Conservation (phyloP, 1,140 invertebrate species). For the Anadara kagoshimensis region DNA sequence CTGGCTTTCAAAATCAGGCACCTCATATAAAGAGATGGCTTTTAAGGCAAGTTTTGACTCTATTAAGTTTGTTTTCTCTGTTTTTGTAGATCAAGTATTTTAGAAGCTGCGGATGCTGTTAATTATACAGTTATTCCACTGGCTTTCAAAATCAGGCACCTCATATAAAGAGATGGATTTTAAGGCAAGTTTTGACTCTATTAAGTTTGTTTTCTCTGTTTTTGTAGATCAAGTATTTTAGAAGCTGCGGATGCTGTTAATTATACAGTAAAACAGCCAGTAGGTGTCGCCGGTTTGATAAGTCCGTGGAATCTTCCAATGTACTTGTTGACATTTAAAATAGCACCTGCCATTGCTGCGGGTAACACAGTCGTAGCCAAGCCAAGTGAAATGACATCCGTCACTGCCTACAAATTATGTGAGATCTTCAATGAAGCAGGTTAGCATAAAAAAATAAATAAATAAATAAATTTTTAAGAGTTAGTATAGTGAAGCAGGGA, state of each 20-base stretch:
- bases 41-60: too few relatives aligned
- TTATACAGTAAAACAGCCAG: slow-evolving; percentile 76
- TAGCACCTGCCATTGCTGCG: slow-evolving; percentile 78
- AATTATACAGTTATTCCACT: slow-evolving; percentile 78
- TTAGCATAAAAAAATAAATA: slow-evolving; percentile 46
- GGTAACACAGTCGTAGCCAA: slow-evolving; percentile 80
- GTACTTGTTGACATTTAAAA: slow-evolving; percentile 78
- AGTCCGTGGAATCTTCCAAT: slow-evolving; percentile 80
- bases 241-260: slow-evolving; percentile 74
- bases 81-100: slow-evolving; percentile 62
- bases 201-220: too few relatives aligned
- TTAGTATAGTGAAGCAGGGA: too few relatives aligned
- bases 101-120: slow-evolving; percentile 72
- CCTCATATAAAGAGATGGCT: too few relatives aligned
- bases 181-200: too few relatives aligned
- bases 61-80: too few relatives aligned
- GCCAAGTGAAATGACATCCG: slow-evolving; percentile 79
- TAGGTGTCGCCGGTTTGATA: slow-evolving; percentile 79
- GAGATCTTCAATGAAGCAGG: slow-evolving; percentile 76
- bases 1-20: too few relatives aligned
- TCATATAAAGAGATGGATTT: too few relatives aligned
- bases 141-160: too few relatives aligned
- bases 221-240: slow-evolving; percentile 67
- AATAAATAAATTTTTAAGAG: too few relatives aligned
- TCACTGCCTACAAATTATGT: slow-evolving; percentile 77